phyloP scores from a whole-genome alignment of 1,140 invertebrate genomes.

The Rhizoglyphus robini region DNA sequence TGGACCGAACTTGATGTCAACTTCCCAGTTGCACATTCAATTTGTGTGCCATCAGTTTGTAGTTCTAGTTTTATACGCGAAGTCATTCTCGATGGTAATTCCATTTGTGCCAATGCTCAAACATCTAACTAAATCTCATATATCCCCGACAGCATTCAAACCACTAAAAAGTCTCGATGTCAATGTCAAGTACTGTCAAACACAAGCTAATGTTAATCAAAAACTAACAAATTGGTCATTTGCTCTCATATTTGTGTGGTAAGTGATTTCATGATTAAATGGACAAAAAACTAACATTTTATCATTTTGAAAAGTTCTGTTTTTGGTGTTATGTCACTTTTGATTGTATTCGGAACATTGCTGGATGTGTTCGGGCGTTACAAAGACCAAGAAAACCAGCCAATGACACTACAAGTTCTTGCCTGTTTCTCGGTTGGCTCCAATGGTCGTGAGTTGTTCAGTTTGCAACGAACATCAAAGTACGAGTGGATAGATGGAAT shows the following conservation, averaged over 20 bases:
- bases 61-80: neutral
- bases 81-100: slow-evolving; percentile 7
- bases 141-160: neutral
- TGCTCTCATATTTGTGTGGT: neutral
- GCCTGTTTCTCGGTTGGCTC: neutral
- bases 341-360: no score
- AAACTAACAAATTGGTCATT: neutral
- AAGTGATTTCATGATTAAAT: no score
- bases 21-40: neutral
- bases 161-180: neutral
- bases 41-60: slow-evolving; percentile 11
- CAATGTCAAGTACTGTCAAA: slow-evolving; percentile 3
- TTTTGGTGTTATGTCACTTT: no score
- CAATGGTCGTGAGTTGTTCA: neutral
- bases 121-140: neutral
- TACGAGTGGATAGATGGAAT: slow-evolving; percentile 1
- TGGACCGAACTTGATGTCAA: neutral
- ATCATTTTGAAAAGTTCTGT: no score
- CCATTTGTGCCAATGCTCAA: neutral
- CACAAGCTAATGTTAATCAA: neutral
- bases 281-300: no score
- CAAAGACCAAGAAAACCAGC: neutral
- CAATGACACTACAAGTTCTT: neutral
- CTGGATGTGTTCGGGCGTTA: no score
- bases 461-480: neutral